Percentiles rank a stretch among this genome's conserved stretches.
Evolutionary conservation across 2,113 vertebrate genomes (phyloP).

Genomic region (Chaenocephalus aceratus): DNA sequence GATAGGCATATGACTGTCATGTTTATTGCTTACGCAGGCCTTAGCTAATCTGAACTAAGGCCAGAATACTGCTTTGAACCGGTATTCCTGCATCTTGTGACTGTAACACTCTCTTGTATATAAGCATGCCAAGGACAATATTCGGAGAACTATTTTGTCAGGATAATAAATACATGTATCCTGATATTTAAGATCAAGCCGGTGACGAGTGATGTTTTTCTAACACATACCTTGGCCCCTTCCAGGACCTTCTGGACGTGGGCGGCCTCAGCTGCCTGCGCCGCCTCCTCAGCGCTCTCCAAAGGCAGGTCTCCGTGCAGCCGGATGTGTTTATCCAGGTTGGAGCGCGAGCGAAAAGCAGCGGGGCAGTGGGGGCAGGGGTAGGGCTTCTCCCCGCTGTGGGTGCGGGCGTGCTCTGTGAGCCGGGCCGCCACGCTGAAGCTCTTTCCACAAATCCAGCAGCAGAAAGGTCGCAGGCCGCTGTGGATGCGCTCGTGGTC

Average conservation of each 20-base stretch:
- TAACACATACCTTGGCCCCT: constrained; percentile 57
- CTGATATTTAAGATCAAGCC: too few species aligned
- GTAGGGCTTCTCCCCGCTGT: constrained; percentile 86
- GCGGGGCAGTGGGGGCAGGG: constrained; percentile 79
- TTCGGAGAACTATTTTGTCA: too few species aligned
- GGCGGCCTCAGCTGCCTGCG: constrained; percentile 57
- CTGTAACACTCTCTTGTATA: too few species aligned
- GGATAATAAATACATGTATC: too few species aligned
- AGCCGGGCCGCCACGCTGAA: constrained; percentile 85
- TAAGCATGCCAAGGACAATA: too few species aligned
- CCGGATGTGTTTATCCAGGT: constrained; percentile 85
- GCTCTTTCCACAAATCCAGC: constrained; percentile 86
- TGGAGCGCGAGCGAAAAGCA: constrained; percentile 85
- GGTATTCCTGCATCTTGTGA: too few species aligned
- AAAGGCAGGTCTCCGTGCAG: constrained; percentile 70
- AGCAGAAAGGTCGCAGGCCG: constrained; percentile 83
- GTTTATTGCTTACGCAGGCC: too few species aligned
- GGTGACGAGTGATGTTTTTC: too few species aligned
- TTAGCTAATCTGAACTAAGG: too few species aligned
- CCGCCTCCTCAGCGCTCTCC: constrained; percentile 49
- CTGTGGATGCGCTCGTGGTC: constrained; percentile 87
- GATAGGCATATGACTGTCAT: too few species aligned
- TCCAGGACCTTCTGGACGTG: constrained; percentile 78
- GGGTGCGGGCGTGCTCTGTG: constrained; percentile 85
- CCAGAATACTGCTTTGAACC: too few species aligned